Evolutionary conservation across 2,797 vertebrate genomes (phyloP).

Genomic region (Picus viridis): DNA sequence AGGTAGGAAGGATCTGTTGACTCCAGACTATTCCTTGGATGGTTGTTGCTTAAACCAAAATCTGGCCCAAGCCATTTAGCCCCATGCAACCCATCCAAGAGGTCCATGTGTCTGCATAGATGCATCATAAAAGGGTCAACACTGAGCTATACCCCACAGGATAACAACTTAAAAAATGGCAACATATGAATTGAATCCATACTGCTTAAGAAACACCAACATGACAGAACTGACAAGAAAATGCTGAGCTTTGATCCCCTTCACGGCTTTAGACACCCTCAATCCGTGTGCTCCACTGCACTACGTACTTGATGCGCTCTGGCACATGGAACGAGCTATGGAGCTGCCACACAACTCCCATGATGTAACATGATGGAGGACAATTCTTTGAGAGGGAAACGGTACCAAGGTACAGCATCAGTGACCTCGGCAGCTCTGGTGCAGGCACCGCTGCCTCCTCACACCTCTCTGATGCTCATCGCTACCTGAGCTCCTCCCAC

Average conservation of each 20-base stretch:
- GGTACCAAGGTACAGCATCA: neutral
- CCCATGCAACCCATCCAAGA: neutral
- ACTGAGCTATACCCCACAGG: neutral
- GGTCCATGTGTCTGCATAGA: neutral
- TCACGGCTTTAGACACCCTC: conserved; percentile 33
- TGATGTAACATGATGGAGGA: neutral
- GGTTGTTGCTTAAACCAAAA: neutral
- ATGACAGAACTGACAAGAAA: conserved; percentile 19
- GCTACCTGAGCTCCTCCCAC: neutral
- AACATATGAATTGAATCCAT: neutral
- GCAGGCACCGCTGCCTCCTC: neutral
- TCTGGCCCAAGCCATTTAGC: neutral
- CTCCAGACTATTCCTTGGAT: neutral
- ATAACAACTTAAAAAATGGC: neutral
- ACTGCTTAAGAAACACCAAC: neutral
- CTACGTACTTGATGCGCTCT: neutral
- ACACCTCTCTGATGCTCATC: neutral
- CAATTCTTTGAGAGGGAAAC: neutral
- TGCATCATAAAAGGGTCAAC: neutral
- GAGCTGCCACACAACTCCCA: neutral
- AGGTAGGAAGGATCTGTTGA: neutral
- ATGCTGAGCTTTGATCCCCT: neutral
- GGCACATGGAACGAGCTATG: neutral
- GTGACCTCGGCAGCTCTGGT: neutral
- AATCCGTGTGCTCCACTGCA: neutral